These are phyloP conservation scores for Bombus superbus DNA, from an alignment of 1,140 invertebrate genomes.

Conservation along the genomic window DNA sequence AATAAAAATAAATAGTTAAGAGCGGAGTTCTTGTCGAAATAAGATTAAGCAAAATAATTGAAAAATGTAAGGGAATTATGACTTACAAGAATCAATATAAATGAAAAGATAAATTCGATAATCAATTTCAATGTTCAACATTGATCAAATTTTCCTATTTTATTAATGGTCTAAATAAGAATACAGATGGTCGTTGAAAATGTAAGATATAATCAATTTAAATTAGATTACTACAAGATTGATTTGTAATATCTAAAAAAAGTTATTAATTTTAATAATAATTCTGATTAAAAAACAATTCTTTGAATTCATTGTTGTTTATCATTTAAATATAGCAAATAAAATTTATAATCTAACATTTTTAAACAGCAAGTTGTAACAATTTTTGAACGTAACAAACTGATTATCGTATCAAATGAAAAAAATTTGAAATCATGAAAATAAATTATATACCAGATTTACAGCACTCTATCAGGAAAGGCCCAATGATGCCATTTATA, in stretches of 20 bases:
- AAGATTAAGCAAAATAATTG: conserved; percentile 32
- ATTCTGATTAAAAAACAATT: neutral
- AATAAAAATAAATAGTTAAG: conserved; percentile 26
- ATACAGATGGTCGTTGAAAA: neutral
- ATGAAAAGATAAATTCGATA: conserved; percentile 47
- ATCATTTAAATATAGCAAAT: neutral
- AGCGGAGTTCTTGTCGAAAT: neutral
- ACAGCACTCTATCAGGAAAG: conserved; percentile 79
- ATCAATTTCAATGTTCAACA: conserved; percentile 58
- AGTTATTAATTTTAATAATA: neutral
- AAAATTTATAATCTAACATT: conserved; percentile 9
- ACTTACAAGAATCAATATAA: conserved; percentile 14
- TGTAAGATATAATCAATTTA: conserved; percentile 1
- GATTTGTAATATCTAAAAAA: neutral
- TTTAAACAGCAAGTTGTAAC: neutral
- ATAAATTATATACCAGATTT: conserved; percentile 80
- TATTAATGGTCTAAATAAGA: neutral
- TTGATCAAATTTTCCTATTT: conserved; percentile 17
- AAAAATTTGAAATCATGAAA: conserved; percentile 73
- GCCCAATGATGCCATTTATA: conserved; percentile 79
- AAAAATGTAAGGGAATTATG: conserved; percentile 7
- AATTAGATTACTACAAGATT: neutral
- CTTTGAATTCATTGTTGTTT: neutral
- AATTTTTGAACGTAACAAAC: conserved; percentile 65
- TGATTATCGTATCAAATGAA: conserved; percentile 55